Evolutionary conservation across 23 tunicate species (phyloP), one percentile per base, ranked within the genome.

Genomic region (Ciona savignyi): DNA sequence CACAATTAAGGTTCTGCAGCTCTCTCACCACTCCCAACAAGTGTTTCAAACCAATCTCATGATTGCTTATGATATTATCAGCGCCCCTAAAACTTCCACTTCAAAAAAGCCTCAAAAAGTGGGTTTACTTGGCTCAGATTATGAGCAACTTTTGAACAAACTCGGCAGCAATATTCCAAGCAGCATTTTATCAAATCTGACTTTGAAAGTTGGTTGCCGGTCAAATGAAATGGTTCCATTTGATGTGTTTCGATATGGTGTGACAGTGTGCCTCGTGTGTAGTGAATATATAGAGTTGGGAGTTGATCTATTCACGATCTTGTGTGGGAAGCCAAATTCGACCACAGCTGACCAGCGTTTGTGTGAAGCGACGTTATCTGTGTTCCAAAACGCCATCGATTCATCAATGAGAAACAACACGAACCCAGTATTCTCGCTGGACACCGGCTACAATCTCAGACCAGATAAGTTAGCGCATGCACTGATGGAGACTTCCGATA

Each of bases 31-130:
- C 30, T 49, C 74, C 30, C 79, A 80, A 21, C 78, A 62, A 1
- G 82, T 74, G 9, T 91, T 91, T 80, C 78, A 91, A 63, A 66
- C 86, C 62, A 91, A 91, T 71, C 74, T 91, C 29, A 70, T 91
- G 9, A 72, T 34, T 35, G 97, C 97, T 3, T 91, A 80, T 75
- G 86, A 91, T 32, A 68, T 62, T 23, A 48, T 84, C 22, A 81
- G 96, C 60, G 77, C 65, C 23, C 69, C 90, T 1, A 89, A 79
- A 34, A 74, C 69, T n/a, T 65, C 89, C 2, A 85, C 60, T 51
- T 72, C 77, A 0, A 89, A 89, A 51, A 89, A 89, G 34, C 35
- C 69, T 19, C 78, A 85, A 1, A 68, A 79, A 30, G 74, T 83
- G 0, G 96, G 96, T 0, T 34, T 89, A 51, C 78, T 72, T 6